A percentile compares a stretch with the other conserved stretches of the same genome.
phyloP scores from a whole-genome alignment of 2,888 invertebrate species.

The Leptothorax acervorum region DNA sequence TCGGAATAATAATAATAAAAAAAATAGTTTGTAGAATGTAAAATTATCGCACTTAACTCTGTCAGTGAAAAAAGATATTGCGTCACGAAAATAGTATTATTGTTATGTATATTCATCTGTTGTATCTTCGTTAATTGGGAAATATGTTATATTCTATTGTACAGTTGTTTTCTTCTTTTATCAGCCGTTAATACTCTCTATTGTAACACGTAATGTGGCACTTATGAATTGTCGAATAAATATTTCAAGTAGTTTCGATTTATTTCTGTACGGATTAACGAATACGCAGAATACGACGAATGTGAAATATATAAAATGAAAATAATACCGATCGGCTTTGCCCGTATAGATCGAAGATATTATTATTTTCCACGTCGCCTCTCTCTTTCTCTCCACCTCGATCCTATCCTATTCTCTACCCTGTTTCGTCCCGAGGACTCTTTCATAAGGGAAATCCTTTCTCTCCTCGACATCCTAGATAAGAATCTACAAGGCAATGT shows the following conservation, averaged over 20 bases:
- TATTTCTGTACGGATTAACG: not conserved
- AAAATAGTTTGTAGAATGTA: not conserved
- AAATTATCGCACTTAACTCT: not conserved
- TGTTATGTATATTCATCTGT: not conserved
- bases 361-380: slow-evolving; percentile 38
- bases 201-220: slow-evolving; percentile 38
- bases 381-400: slow-evolving; percentile 29
- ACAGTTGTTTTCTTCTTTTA: not conserved
- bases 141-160: not conserved
- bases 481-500: slow-evolving; percentile 75
- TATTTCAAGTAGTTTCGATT: slow-evolving; percentile 2
- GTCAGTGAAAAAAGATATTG: not conserved
- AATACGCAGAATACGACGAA: not conserved
- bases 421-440: slow-evolving; percentile 82
- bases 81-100: not conserved
- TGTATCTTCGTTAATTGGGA: not conserved
- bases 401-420: slow-evolving; percentile 74
- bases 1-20: not conserved
- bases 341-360: slow-evolving; percentile 50
- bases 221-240: slow-evolving; percentile 45
- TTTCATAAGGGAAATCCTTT: slow-evolving; percentile 67
- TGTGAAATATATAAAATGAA: slow-evolving; percentile 34
- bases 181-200: slow-evolving; percentile 35
- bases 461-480: slow-evolving; percentile 65
- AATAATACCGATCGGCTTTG: slow-evolving; percentile 40